Percentiles rank a stretch among this genome's conserved stretches.
These are phyloP conservation scores for Camarhynchus parvulus DNA, from an alignment of 2,113 vertebrate genomes.

Conservation along the genomic window DNA sequence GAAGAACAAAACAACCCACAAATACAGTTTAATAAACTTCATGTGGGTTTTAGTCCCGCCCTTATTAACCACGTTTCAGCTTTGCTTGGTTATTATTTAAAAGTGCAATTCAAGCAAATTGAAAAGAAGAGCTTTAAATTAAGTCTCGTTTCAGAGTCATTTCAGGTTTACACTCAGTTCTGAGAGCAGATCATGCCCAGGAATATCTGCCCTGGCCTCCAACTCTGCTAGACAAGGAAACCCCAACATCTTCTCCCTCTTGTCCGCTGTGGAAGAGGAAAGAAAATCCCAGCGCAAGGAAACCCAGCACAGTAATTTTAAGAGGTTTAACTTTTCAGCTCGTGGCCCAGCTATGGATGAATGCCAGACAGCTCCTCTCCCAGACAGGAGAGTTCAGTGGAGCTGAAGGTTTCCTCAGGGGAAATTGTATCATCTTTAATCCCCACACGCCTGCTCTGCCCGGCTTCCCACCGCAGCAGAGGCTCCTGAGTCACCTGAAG, in stretches of 20 bases:
- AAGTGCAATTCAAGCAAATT: neutral
- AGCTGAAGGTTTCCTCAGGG: conserved; percentile 28
- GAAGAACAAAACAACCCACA: neutral
- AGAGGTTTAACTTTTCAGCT: conserved; percentile 43
- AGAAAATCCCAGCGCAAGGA: neutral
- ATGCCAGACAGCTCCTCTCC: conserved; percentile 24
- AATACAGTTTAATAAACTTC: neutral
- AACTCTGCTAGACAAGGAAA: neutral
- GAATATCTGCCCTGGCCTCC: neutral
- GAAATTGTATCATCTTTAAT: neutral
- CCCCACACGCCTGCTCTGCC: neutral
- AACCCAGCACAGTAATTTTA: neutral
- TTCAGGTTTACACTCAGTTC: neutral
- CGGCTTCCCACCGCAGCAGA: neutral
- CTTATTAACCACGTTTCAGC: neutral
- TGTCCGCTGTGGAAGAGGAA: neutral
- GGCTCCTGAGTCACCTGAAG: neutral
- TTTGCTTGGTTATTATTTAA: neutral
- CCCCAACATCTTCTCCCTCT: neutral
- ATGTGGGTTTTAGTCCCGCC: neutral
- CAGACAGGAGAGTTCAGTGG: neutral
- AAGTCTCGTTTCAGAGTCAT: neutral
- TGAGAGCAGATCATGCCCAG: neutral
- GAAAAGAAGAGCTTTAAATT: neutral
- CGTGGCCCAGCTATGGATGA: neutral